Conservation (phyloP, 2,888 invertebrate genomes). For the Megaustenia siamemsis region DNA sequence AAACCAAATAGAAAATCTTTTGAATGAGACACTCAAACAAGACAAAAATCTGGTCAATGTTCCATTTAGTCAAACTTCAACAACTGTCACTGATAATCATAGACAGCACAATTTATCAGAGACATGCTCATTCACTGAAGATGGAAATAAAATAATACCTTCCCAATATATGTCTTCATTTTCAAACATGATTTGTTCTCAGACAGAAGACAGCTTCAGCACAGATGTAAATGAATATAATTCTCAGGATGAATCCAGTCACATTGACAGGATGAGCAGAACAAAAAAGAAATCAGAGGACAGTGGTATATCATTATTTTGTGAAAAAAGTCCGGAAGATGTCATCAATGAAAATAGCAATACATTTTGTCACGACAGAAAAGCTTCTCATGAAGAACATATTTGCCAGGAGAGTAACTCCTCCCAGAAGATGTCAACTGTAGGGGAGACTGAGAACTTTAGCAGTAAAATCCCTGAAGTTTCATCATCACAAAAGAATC, state of each 20-base stretch:
- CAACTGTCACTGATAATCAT: background rate
- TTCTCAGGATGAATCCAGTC: background rate
- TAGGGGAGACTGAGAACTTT: background rate
- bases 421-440: background rate
- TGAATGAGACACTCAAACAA: constrained; percentile 6
- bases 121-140: background rate
- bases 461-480: background rate
- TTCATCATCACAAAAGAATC: background rate
- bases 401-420: background rate
- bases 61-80: background rate
- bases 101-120: background rate
- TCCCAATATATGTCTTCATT: background rate
- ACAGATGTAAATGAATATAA: background rate
- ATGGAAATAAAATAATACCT: background rate
- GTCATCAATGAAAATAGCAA: background rate
- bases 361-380: background rate
- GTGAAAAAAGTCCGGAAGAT: constrained; percentile 35
- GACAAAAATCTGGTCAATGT: background rate
- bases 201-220: background rate
- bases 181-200: background rate
- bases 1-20: background rate
- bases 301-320: constrained; percentile 44
- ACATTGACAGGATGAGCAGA: background rate
- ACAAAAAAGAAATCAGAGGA: constrained; percentile 44
- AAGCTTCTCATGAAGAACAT: background rate